Percentiles rank a stretch among this genome's conserved stretches.
Evolutionary conservation across 2,888 invertebrate species (phyloP).

Genomic region (Eupithecia exiguata): DNA sequence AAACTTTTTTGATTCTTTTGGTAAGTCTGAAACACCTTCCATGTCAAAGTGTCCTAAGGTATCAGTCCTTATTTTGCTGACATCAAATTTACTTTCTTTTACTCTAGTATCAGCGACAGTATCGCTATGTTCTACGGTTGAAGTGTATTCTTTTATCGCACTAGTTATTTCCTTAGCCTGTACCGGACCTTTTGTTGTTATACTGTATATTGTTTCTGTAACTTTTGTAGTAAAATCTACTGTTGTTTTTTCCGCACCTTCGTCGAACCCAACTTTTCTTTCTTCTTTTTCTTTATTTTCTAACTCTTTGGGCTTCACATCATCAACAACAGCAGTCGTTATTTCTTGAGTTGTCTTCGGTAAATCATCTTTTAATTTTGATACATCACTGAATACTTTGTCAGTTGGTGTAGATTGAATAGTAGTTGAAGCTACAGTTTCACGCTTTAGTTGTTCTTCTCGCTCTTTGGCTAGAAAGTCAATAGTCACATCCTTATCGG

Average conservation of each 20-base stretch:
- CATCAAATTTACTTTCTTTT: constrained; percentile 67
- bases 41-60: constrained; percentile 72
- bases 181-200: constrained; percentile 52
- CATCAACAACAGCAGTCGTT: background rate
- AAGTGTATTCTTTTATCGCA: constrained; percentile 50
- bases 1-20: constrained; percentile 57
- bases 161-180: constrained; percentile 49
- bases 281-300: constrained; percentile 40
- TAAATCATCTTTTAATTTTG: background rate
- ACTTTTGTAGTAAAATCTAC: constrained; percentile 56
- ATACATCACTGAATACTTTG: background rate
- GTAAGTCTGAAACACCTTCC: constrained; percentile 53
- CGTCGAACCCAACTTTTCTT: constrained; percentile 42
- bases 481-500: constrained; percentile 63
- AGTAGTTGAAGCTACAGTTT: constrained; percentile 46
- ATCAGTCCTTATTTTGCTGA: constrained; percentile 74
- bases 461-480: constrained; percentile 72
- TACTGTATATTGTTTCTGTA: constrained; percentile 56
- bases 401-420: background rate
- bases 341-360: background rate
- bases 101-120: constrained; percentile 47
- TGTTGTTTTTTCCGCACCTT: constrained; percentile 40
- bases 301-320: background rate
- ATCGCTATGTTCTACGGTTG: constrained; percentile 50
- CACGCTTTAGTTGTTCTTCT: constrained; percentile 70